Conservation (phyloP, 1,140 invertebrate genomes). For the Drosophila teissieri region DNA sequence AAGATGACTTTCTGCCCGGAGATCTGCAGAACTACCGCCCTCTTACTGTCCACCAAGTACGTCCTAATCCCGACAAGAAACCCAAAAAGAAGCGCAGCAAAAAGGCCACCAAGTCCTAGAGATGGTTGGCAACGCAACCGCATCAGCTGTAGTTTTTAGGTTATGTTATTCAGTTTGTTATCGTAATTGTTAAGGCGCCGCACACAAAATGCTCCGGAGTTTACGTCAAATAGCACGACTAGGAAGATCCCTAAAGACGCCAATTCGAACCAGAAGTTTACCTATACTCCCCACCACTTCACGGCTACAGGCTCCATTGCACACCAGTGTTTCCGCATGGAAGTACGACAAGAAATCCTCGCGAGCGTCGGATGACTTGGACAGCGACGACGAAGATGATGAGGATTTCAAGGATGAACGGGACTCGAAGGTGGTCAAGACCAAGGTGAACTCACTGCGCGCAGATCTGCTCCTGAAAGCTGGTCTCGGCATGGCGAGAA, state of each 20-base stretch:
- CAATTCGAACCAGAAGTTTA: conserved; percentile 8
- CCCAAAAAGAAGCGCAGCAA: conserved; percentile 72
- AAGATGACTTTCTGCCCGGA: conserved; percentile 56
- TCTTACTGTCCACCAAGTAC: conserved; percentile 55
- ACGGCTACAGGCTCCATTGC: conserved; percentile 10
- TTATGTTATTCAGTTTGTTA: conserved; percentile 61
- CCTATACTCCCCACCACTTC: not conserved
- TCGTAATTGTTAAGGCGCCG: conserved; percentile 63
- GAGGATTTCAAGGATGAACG: conserved; percentile 83
- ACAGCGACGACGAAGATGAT: conserved; percentile 75
- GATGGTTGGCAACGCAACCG: conserved; percentile 58
- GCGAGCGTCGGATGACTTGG: conserved; percentile 49
- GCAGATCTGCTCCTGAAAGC: conserved; percentile 88
- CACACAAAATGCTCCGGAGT: conserved; percentile 54
- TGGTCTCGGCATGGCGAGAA: conserved; percentile 88
- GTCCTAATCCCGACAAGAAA: conserved; percentile 68
- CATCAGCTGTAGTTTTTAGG: conserved; percentile 67
- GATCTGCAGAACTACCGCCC: conserved; percentile 51
- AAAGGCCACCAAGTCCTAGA: conserved; percentile 39
- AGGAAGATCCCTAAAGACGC: conserved; percentile 2
- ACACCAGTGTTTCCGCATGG: conserved; percentile 27
- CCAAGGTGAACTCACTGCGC: conserved; percentile 87
- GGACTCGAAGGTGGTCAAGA: conserved; percentile 87
- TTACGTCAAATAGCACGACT: conserved; percentile 50
- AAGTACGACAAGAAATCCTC: conserved; percentile 76